phyloP scores from a whole-genome alignment of 2,888 invertebrate species.

The Rhopalosiphum nymphaeae region DNA sequence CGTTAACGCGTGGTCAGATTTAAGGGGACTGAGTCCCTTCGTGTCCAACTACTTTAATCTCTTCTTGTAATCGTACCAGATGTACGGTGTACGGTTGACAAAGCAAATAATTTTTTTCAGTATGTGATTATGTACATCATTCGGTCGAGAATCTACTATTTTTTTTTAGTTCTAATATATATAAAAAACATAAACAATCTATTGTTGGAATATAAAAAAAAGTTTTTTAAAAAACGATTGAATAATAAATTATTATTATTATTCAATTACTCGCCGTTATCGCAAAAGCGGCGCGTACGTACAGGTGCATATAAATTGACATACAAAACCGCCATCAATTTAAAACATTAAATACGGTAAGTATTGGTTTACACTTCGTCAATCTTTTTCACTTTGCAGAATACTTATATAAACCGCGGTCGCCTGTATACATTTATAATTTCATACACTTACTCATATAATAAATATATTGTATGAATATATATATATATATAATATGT shows the following conservation, averaged over 20 bases:
- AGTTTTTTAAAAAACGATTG: neutral
- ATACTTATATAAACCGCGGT: neutral
- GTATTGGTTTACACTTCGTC: neutral
- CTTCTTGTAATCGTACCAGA: neutral
- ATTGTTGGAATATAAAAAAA: neutral
- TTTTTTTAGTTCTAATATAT: neutral
- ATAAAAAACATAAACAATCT: neutral
- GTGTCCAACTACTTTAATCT: neutral
- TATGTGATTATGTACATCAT: neutral
- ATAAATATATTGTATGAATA: neutral
- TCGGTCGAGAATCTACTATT: neutral
- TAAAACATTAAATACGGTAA: neutral
- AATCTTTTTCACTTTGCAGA: neutral
- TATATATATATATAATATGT: neutral
- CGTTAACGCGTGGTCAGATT: neutral
- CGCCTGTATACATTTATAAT: neutral
- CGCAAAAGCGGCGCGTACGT: neutral
- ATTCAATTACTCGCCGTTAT: neutral
- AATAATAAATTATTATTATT: neutral
- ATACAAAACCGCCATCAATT: neutral
- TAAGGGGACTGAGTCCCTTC: neutral
- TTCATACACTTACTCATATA: neutral
- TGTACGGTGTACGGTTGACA: neutral
- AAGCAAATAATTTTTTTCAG: neutral
- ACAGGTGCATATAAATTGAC: neutral